Base-by-base conservation (phyloP, 2,888 invertebrate species). In the Drosophila pullipes region DNA sequence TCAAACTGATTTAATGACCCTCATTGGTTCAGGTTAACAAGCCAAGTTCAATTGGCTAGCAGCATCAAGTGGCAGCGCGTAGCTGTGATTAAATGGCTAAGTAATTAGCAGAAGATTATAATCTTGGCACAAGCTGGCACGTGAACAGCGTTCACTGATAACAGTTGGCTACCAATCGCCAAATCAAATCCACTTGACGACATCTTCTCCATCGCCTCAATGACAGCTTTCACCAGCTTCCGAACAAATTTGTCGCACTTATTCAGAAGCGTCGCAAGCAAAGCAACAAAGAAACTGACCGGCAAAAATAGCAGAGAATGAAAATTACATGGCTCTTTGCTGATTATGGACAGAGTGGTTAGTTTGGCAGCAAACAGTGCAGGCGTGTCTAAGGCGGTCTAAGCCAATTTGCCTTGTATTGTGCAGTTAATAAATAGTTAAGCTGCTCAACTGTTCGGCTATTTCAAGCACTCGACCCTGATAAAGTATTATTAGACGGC, bases 341-440 rank as follows among this genome's bases (percentile, higher is more conserved):
- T 37, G 41, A 37, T 41, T 69, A 49, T 65, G 58, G 44, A 11
- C 52, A 50, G 76, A 80, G 84, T 74, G 74, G 76, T 62, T 85
- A 83, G 83, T 85, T 82, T 82, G 37, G 41, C 74, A 54, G 16
- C 25, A 50, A 60, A 60, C 54, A 52, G 69, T 50, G 59, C 63
- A 60, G 73, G 69, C 72, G 73, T 67, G 68, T 11, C 68, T 33
- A 61, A 62, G 74, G 77, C 72, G 75, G 63, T 67, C 68, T 75
- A 61, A 78, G 82, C 82, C 81, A 88, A 85, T 85, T 85, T 85
- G 75, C 55, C 37, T 63, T 59, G 28, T 67, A 85, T 85, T 88
- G 85, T 88, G 52, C 86, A 74, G 66, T 76, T 88, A 85, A 83
- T 88, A 85, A 83, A 88, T 85, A 82, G 82, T 85, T 82, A 60